Base-by-base conservation (phyloP, 2,888 invertebrate species). In the Pilophorus perplexus region DNA sequence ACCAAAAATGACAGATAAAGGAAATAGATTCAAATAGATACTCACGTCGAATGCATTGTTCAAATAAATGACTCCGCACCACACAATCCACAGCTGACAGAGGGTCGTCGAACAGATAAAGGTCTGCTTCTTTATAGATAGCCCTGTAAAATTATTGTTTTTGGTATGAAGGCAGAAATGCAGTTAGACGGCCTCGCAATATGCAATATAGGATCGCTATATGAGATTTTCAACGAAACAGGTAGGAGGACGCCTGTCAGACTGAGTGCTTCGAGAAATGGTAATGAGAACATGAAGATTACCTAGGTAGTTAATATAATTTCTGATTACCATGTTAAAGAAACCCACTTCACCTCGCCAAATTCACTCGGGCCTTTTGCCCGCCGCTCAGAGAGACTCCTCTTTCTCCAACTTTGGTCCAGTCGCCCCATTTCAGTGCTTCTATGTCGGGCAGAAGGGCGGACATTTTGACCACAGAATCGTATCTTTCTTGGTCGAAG, bases 351-450 rank as follows among this genome's bases (percentile, higher is more conserved):
- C 75, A 72, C 75, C 79, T 75, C 2, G 79, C 80, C 48, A 83
- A 75, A 70, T 79, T 79, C 33, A 83, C 76, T 64, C 91, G 82
- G 0, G 94, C 94, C 68, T 90, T 86, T 77, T 95, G 94, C 1
- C 93, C 89, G 69, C 93, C 93, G 71, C 90, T 90, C n/a, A 93
- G 80, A 69, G 88, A 88, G 66, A 89, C 85, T 8, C 93, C 93
- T n/a, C 90, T 81, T 75, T 93, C 93, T 1, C 93, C 96, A 0
- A 93, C 90, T 18, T 90, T 78, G 0, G 92, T 93, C 76, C 85
- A 84, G 77, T 93, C 93, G 0, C 89, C 90, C 71, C 87, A 84
- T 14, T 89, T 88, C 73, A 93, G 81, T 69, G 88, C 78, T 4
- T 81, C 77, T 74, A 93, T 85, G 77, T 93, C 93, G 67, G 84